Conservation (phyloP, 2,797 vertebrate species). For the Microcaecilia unicolor region DNA sequence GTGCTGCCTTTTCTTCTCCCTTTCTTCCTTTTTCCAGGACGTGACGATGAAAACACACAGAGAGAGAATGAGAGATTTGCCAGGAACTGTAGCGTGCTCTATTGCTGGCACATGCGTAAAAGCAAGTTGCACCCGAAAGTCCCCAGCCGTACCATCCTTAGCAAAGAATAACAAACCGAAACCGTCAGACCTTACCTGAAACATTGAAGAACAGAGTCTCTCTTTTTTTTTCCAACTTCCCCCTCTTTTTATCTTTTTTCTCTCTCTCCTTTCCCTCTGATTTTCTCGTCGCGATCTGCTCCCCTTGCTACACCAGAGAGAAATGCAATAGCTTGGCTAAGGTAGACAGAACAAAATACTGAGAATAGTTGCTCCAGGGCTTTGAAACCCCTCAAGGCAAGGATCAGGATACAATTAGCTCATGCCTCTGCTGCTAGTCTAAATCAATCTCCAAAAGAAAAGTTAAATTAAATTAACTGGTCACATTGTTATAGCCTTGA, state of each 20-base stretch:
- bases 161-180: slow-evolving; percentile 76
- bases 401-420: slow-evolving; percentile 99
- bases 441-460: slow-evolving; percentile 86
- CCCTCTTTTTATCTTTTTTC: slow-evolving; percentile 27
- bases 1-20: not conserved
- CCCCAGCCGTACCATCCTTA: slow-evolving; percentile 73
- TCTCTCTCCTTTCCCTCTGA: slow-evolving; percentile 28
- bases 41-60: slow-evolving; percentile 23
- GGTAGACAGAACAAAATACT: slow-evolving; percentile 97
- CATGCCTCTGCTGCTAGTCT: slow-evolving; percentile 92
- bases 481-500: slow-evolving; percentile 66
- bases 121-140: slow-evolving; percentile 76
- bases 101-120: slow-evolving; percentile 92
- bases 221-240: slow-evolving; percentile 23
- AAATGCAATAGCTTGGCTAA: slow-evolving; percentile 98
- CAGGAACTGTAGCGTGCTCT: slow-evolving; percentile 59
- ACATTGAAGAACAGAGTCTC: slow-evolving; percentile 72
- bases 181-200: slow-evolving; percentile 85
- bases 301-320: slow-evolving; percentile 87
- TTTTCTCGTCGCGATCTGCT: slow-evolving; percentile 81
- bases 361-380: slow-evolving; percentile 96
- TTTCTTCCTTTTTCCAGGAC: slow-evolving; percentile 45
- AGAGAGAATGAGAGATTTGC: slow-evolving; percentile 18
- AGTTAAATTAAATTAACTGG: slow-evolving; percentile 77
- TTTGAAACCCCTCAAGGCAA: slow-evolving; percentile 97